phyloP scores from a whole-genome alignment of 92 coral and sea anemone genomes.

The Isaurus tuberculatus region DNA sequence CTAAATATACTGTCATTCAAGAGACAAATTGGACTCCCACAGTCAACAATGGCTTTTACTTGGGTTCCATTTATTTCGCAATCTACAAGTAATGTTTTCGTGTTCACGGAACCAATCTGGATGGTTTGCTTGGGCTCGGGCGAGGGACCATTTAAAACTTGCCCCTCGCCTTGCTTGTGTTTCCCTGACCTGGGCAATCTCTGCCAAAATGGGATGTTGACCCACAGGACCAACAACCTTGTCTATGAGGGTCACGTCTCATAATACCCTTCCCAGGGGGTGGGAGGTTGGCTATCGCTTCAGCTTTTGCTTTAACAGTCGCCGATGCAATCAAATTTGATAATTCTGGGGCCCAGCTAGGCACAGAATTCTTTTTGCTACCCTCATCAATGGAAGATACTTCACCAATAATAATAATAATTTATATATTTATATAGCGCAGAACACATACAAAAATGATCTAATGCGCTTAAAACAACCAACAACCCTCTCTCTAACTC shows the following conservation, averaged over 20 bases:
- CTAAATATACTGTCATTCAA: conserved; percentile 11
- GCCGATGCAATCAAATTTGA: conserved; percentile 51
- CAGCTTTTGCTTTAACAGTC: conserved; percentile 43
- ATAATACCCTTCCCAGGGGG: background rate
- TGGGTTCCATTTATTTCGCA: conserved; percentile 25
- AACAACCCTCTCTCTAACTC: no score
- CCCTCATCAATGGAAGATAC: conserved; percentile 25
- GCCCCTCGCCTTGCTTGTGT: conserved; percentile 51
- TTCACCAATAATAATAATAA: background rate
- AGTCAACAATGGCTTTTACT: conserved; percentile 19
- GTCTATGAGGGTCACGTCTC: conserved; percentile 10
- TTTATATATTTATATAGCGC: no score
- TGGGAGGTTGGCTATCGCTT: conserved; percentile 47
- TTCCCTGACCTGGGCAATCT: conserved; percentile 46
- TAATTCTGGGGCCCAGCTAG: conserved; percentile 42
- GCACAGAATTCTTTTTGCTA: conserved; percentile 8
- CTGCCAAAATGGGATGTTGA: conserved; percentile 8
- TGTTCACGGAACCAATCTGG: no score
- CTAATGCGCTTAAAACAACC: no score
- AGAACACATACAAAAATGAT: no score
- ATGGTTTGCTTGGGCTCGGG: conserved; percentile 15
- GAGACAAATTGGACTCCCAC: conserved; percentile 33
- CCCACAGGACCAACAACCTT: conserved; percentile 51
- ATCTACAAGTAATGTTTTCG: conserved; percentile 8
- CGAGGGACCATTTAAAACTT: conserved; percentile 17